A percentile compares a stretch with the other conserved stretches of the same genome.
phyloP scores from a whole-genome alignment of 2,797 vertebrate genomes.

The Lycodopsis pacificus region DNA sequence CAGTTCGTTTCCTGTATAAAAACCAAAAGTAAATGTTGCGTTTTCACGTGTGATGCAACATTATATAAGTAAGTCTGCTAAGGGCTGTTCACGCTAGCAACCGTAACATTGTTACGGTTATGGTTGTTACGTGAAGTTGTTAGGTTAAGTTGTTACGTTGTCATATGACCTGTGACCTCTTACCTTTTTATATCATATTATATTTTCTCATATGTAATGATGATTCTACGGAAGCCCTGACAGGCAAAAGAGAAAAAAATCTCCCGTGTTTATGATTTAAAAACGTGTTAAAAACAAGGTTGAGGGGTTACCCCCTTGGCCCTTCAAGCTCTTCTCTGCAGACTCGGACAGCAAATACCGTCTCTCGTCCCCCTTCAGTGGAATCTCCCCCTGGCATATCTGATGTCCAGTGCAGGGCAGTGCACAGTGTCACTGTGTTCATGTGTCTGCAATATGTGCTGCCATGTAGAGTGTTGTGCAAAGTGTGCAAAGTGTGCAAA shows the following conservation, averaged over 20 bases:
- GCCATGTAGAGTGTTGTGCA: background rate
- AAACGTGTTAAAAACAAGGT: no score
- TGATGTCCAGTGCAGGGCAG: constrained; percentile 4
- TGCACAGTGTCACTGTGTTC: background rate
- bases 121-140: no score
- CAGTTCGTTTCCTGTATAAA: background rate
- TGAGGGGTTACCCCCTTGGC: background rate
- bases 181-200: background rate
- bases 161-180: no score
- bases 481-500: background rate
- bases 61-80: no score
- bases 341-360: constrained; percentile 29
- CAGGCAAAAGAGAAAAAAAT: background rate
- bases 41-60: no score
- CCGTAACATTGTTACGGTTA: no score
- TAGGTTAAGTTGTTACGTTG: no score
- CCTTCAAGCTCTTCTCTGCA: constrained; percentile 33
- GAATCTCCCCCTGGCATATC: constrained; percentile 36
- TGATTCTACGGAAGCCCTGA: background rate
- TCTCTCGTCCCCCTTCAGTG: constrained; percentile 10
- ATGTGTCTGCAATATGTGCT: constrained; percentile 16
- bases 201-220: background rate
- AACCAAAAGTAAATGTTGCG: background rate
- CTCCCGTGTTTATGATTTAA: background rate
- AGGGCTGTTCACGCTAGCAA: no score